A percentile compares a stretch with the other conserved stretches of the same genome.
Evolutionary conservation across 2,113 vertebrate species (phyloP).

Genomic region (Mesoclemmys tuberculata): DNA sequence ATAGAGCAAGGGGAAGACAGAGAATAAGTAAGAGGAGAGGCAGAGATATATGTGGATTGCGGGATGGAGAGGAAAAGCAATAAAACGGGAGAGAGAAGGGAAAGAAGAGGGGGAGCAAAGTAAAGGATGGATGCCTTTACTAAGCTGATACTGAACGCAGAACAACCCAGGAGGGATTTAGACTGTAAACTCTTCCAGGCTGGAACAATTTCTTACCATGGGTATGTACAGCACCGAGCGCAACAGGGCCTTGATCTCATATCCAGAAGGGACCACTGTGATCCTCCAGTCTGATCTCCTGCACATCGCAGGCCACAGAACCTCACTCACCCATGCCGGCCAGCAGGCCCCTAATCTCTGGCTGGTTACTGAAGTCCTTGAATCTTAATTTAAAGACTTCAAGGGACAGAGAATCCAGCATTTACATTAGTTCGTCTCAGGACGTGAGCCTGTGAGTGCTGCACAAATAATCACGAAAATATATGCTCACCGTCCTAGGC

Average conservation of each 20-base stretch:
- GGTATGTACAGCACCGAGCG: not conserved
- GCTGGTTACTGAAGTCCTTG: not conserved
- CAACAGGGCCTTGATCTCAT: not conserved
- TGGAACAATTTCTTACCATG: not conserved
- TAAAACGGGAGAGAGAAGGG: too few relatives aligned
- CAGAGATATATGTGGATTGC: too few relatives aligned
- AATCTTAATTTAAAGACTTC: not conserved
- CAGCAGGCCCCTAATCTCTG: not conserved
- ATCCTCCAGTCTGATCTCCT: not conserved
- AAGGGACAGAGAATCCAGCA: not conserved
- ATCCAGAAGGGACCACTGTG: not conserved
- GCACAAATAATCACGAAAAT: not conserved
- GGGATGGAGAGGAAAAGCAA: too few relatives aligned
- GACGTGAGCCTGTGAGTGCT: not conserved
- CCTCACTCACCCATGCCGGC: not conserved
- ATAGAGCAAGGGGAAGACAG: not conserved
- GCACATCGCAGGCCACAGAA: not conserved
- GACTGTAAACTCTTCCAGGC: not conserved
- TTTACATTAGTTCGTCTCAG: not conserved
- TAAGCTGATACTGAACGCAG: not conserved
- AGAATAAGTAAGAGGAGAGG: not conserved
- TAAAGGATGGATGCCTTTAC: not conserved
- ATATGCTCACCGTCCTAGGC: not conserved
- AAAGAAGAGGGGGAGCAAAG: too few relatives aligned
- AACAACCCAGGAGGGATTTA: not conserved